Conservation (phyloP, 2,888 invertebrate genomes). For the Mesorhabditis sp. region DNA sequence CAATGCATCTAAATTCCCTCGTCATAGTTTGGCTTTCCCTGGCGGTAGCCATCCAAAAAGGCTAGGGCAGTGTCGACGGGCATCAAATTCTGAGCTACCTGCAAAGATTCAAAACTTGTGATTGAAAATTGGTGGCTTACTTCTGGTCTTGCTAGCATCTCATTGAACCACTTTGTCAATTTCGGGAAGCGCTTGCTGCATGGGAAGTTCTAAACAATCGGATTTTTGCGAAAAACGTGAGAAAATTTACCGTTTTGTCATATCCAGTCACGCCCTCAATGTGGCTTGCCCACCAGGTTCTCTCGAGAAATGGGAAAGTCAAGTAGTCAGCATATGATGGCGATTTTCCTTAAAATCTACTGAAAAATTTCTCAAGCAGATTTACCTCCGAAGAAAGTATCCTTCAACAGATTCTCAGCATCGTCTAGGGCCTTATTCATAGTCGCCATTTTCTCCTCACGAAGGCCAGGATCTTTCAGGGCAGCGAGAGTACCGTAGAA, state of each 20-base stretch:
- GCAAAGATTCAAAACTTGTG: not conserved
- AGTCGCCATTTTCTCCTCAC: slow-evolving; percentile 23
- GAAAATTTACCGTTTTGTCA: not conserved
- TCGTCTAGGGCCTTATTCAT: slow-evolving; percentile 29
- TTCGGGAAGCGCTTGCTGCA: slow-evolving; percentile 28
- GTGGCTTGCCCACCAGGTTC: slow-evolving; percentile 25
- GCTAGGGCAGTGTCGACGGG: not conserved
- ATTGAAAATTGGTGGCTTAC: slow-evolving; percentile 11
- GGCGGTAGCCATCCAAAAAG: not conserved
- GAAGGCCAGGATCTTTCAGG: slow-evolving; percentile 20
- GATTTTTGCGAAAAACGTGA: slow-evolving; percentile 6
- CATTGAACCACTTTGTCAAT: slow-evolving; percentile 27
- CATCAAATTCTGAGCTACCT: not conserved
- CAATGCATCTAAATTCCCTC: not conserved
- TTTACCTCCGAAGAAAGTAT: slow-evolving; percentile 37
- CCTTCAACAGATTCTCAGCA: slow-evolving; percentile 30
- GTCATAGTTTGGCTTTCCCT: not conserved
- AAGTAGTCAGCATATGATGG: slow-evolving; percentile 37
- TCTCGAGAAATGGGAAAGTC: slow-evolving; percentile 43
- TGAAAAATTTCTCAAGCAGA: not conserved
- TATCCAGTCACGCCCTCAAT: slow-evolving; percentile 17
- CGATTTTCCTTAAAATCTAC: slow-evolving; percentile 15
- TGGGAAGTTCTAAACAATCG: slow-evolving; percentile 21
- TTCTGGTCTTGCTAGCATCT: slow-evolving; percentile 22
- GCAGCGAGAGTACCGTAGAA: slow-evolving; percentile 24